phyloP scores from a whole-genome alignment of 2,113 vertebrate species.

The Naja naja region DNA sequence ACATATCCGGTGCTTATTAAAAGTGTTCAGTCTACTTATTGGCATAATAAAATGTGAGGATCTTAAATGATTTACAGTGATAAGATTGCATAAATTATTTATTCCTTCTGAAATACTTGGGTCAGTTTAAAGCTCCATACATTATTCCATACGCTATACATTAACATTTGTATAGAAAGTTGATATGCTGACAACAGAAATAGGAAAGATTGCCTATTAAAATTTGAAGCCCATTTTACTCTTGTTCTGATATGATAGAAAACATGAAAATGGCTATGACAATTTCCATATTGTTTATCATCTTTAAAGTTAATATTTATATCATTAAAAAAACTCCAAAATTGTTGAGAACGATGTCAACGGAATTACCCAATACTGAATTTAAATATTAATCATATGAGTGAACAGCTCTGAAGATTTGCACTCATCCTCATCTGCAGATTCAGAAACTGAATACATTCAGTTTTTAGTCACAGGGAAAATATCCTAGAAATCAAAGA shows the following conservation, averaged over 20 bases:
- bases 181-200: neutral
- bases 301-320: neutral
- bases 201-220: neutral
- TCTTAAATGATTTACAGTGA: conserved; percentile 33
- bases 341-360: neutral
- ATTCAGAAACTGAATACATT: neutral
- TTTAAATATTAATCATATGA: neutral
- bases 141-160: neutral
- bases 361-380: neutral
- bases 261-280: neutral
- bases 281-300: neutral
- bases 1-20: conserved; percentile 3
- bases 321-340: neutral
- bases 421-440: neutral
- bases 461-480: neutral
- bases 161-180: neutral
- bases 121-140: neutral
- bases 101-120: neutral
- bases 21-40: conserved; percentile 31
- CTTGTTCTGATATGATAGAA: neutral
- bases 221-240: neutral
- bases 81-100: conserved; percentile 29
- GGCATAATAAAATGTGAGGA: conserved; percentile 32
- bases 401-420: neutral
- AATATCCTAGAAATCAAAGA: neutral